Base-by-base conservation (phyloP, 2,888 invertebrate species). In the Notodonta ziczac region DNA sequence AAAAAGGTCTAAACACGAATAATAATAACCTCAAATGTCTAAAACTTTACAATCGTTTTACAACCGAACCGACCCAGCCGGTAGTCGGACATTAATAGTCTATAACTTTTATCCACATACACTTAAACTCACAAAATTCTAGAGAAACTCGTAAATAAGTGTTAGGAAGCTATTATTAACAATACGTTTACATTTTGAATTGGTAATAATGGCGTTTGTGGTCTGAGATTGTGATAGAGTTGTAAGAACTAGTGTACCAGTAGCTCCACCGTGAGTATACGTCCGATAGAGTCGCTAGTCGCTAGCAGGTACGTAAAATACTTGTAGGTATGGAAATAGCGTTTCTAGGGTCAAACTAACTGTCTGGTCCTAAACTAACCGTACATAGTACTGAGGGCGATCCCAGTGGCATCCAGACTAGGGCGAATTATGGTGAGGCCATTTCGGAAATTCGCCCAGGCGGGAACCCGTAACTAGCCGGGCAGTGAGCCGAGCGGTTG, bases 11-110 rank as follows among this genome's bases (percentile, higher is more conserved):
- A 46, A 46, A 46, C n/a, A n/a, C n/a, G 46, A 46, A 46, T 46
- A 44, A 46, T 46, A 44, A 44, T 44, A 46, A 46, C 46, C n/a
- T 46, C 65, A 55, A 52, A 50, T 52, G 56, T 58, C 39, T 50
- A 50, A 16, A 50, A 50, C 7, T 50, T 50, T 9, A 50, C 50
- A 50, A 50, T 50, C 50, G 13, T 35, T 50, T 50, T 9, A 14
- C 50, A 50, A 32, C 52, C 32, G 32, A 3, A 32, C 32, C 32
- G 52, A 3, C 52, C 52, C 32, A 6, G 14, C 13, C 52, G 52
- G 52, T 52, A 52, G 52, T 32, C 52, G 5, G 50, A 50, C 50
- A 50, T 52, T 52, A 52, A 52, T 52, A 52, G 52, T 5, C 52
- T 32, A 52, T 52, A 52, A 52, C 52, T 32, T 52, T 54, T 16